Percentiles rank a stretch among this genome's conserved stretches.
phyloP scores from a whole-genome alignment of 2,797 vertebrate species.

The Sciurus vulgaris region DNA sequence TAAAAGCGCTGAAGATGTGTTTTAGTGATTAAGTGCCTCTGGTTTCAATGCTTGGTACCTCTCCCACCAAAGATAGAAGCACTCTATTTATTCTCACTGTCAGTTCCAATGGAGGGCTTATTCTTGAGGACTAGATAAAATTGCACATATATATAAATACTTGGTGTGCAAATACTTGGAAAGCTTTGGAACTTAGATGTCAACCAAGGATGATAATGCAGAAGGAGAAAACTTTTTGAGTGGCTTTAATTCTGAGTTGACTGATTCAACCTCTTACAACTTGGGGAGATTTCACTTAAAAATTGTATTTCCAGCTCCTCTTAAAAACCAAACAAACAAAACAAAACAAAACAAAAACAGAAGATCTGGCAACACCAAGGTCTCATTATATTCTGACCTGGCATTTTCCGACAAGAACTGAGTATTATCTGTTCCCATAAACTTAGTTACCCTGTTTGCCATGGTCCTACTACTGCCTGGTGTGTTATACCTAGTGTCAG shows the following conservation, averaged over 20 bases:
- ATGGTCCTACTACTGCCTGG: neutral
- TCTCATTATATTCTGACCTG: neutral
- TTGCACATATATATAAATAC: too few species aligned
- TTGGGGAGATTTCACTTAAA: constrained; percentile 38
- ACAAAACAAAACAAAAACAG: neutral
- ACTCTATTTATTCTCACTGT: neutral
- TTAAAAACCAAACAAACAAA: neutral
- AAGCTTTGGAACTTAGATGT: neutral
- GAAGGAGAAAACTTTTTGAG: neutral
- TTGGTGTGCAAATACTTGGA: too few species aligned
- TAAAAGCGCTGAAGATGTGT: too few species aligned
- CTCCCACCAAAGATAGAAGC: too few species aligned
- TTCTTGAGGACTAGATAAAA: neutral
- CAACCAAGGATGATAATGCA: neutral
- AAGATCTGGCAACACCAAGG: neutral
- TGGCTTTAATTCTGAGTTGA: neutral
- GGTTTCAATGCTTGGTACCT: too few species aligned
- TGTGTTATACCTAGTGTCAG: neutral
- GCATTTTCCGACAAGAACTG: neutral
- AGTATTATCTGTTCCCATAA: neutral
- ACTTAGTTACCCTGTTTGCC: neutral
- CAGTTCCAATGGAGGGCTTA: neutral
- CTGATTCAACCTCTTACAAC: neutral
- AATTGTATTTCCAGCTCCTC: neutral
- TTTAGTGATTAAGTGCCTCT: too few species aligned